Evolutionary conservation across 2,113 vertebrate species (phyloP), one percentile per base, ranked within the genome.

Genomic region (Xiphophorus hellerii): DNA sequence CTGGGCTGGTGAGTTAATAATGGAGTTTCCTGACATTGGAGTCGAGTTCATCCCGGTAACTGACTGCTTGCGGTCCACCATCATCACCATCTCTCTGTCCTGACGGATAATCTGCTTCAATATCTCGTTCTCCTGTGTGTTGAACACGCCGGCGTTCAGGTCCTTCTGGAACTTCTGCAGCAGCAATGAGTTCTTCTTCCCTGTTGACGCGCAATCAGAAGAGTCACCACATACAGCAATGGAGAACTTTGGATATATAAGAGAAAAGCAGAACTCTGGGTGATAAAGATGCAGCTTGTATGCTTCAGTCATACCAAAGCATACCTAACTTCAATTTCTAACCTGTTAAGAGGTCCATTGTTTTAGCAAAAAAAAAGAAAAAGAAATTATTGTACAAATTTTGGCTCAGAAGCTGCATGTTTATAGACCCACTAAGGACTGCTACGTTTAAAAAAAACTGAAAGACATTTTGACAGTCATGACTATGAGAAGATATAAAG

Each of bases 121-220:
- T 84, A 99, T 96, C 94, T 99, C 98, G 15, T 98, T 99, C 94
- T 99, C 98, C 93, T 99, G 97, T 4, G 98, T 98, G 94, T 99
- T 98, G 96, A 99, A 99, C 68, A 99, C 96, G 48, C 97, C 97
- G 1, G 97, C 97, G 88, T 99, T 99, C 92, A 99, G 96, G 78
- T 99, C 98, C 94, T 98, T 98, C 94, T 99, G 98, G 90, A 99
- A 98, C 90, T 99, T 98, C 90, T 99, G 98, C 86, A 99, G 96
- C 79, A 99, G 95, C 89, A 99, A 95, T 0, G 97, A 99, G 90
- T 99, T 99, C 94, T 99, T 99, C 96, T 99, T 99, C 89, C 97
- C 98, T 99, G 94, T 89, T 81, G 87, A 73, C 82, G 44, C 17
- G 88, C 81, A 93, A 80, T 84, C 67, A 78, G 69, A 66, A 86